Base-by-base conservation (phyloP, 2,888 invertebrate species). In the Fragum fragum region DNA sequence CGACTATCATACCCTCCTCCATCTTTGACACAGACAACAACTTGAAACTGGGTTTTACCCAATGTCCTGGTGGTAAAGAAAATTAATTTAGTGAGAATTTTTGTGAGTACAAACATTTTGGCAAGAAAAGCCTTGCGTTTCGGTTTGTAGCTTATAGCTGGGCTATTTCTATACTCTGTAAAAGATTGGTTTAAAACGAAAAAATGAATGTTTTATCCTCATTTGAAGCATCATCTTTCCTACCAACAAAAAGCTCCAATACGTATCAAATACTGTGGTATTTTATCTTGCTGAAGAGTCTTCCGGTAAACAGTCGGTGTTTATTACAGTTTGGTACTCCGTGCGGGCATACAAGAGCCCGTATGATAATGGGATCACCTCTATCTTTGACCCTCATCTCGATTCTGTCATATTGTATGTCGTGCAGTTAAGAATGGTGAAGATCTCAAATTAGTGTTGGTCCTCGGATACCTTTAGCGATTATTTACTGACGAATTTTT, bases 311-410 rank as follows among this genome's bases (percentile, higher is more conserved):
- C 42, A 66, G 42, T 39, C 14, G 1, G 66, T 66, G 11, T 66
- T 5, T 42, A 42, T 66, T 66, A 21, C 66, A 66, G 26, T 42
- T 42, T 66, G 66, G 66, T 66, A 21, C 66, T 42, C 66, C 11
- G 66, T 42, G 18, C 39, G 23, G 66, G 42, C 32, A 66, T 42
- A 14, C 11, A 42, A 66, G 66, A 42, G 36, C 66, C 66, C 66
- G 66, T 42, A 42, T 66, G 66, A 66, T 42, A 66, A 66, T 66
- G 66, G 66, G 66, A 66, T 66, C 66, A 66, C 66, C 66, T 66
- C 66, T 66, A 66, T 66, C 66, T 16, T 66, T 66, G 66, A 5
- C 66, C 66, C 16, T 26, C 18, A 66, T 66, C 66, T 66, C 42
- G 21, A 18, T 23, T 39, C 42, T 42, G 66, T 42, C 66, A 66